Conservation (phyloP, 2,113 vertebrate genomes). For the Herpetotheres cachinnans region DNA sequence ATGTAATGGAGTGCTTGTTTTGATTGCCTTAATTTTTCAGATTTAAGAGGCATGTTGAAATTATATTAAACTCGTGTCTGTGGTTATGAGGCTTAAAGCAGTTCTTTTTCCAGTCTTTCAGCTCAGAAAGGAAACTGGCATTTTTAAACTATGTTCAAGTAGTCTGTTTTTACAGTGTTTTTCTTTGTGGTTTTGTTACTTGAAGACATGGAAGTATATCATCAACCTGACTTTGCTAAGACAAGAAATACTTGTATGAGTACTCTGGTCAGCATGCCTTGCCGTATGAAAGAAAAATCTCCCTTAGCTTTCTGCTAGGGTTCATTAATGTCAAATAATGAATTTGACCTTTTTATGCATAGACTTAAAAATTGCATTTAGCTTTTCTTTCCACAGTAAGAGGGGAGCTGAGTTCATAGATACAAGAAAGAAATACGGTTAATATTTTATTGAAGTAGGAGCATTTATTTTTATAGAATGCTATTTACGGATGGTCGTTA, state of each 20-base stretch:
- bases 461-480: slow-evolving; percentile 50
- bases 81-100: not conserved
- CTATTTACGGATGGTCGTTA: slow-evolving; percentile 8
- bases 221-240: not conserved
- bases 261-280: slow-evolving; percentile 3
- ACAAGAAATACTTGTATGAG: not conserved
- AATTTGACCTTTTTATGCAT: slow-evolving; percentile 35
- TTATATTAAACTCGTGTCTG: not conserved
- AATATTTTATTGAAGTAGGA: slow-evolving; percentile 21
- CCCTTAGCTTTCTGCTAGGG: slow-evolving; percentile 32
- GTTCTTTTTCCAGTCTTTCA: not conserved
- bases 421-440: not conserved
- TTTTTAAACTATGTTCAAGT: not conserved
- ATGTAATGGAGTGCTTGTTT: not conserved
- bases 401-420: slow-evolving; percentile 57
- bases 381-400: slow-evolving; percentile 61
- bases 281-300: not conserved
- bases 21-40: not conserved
- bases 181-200: not conserved
- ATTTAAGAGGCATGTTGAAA: not conserved
- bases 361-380: slow-evolving; percentile 42
- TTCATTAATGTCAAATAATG: slow-evolving; percentile 58
- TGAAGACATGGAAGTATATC: not conserved
- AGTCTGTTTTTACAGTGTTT: not conserved
- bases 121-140: not conserved